Evolutionary conservation across 2,888 invertebrate species (phyloP).

Genomic region (Zhuqinia jingwanae): DNA sequence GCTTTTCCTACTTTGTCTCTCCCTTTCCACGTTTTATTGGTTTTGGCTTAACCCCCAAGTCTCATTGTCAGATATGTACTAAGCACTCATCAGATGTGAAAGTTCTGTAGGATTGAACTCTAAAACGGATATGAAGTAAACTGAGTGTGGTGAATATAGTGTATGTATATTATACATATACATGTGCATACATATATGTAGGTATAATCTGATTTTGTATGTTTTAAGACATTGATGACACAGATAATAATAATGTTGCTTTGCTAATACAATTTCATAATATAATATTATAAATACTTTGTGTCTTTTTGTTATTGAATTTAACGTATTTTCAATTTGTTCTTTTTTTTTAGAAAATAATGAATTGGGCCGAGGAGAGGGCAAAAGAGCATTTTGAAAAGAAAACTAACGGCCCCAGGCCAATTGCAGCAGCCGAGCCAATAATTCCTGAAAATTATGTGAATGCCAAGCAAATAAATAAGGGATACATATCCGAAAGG

Average conservation of each 20-base stretch:
- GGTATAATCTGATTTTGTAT: neutral
- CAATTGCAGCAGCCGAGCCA: constrained; percentile 10
- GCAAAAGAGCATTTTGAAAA: constrained; percentile 76
- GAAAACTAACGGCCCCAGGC: constrained; percentile 37
- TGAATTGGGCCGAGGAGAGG: constrained; percentile 74
- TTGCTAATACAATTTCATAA: neutral
- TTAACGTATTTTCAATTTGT: neutral
- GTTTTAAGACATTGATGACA: neutral
- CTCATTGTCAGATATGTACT: neutral
- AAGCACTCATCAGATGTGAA: constrained; percentile 29
- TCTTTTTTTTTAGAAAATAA: constrained; percentile 73
- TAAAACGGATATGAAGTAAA: too few species aligned
- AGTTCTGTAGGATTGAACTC: neutral
- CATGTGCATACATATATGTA: too few species aligned
- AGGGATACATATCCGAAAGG: constrained; percentile 9
- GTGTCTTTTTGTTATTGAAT: neutral
- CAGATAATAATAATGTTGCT: neutral
- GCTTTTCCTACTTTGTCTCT: neutral
- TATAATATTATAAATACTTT: neutral
- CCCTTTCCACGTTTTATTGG: constrained; percentile 4
- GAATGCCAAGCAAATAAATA: constrained; percentile 89
- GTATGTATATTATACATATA: too few species aligned
- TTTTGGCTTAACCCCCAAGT: neutral
- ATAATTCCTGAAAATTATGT: constrained; percentile 83
- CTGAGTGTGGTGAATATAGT: too few species aligned